Percentiles rank a stretch among this genome's conserved stretches.
Evolutionary conservation across 1,140 invertebrate genomes (phyloP).

Genomic region (Dinothrombium tinctorium): DNA sequence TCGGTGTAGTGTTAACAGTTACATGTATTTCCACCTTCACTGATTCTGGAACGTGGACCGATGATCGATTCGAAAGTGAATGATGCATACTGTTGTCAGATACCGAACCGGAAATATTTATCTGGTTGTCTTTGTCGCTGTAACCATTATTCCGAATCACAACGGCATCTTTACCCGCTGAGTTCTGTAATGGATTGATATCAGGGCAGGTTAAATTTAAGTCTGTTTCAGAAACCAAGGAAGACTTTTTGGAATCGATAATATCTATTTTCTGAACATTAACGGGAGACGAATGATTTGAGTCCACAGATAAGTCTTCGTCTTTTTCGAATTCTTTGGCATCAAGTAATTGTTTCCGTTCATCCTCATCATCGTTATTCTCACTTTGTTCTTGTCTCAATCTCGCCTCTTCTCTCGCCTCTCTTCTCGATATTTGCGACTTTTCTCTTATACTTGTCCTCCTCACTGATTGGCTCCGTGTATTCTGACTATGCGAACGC

Average conservation of each 20-base stretch:
- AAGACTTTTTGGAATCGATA: background rate
- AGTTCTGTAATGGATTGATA: background rate
- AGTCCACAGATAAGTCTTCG: no score
- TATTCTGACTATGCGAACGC: slow-evolving; percentile 20
- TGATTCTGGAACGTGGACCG: slow-evolving; percentile 8
- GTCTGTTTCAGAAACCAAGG: background rate
- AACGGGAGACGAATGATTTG: no score
- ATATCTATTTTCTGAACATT: no score
- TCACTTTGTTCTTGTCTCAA: slow-evolving; percentile 19
- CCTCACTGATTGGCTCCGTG: slow-evolving; percentile 48
- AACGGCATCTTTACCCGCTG: slow-evolving; percentile 4
- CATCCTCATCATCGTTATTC: slow-evolving; percentile 7
- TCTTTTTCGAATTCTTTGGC: no score
- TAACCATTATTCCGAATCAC: slow-evolving; percentile 5
- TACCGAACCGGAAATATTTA: background rate
- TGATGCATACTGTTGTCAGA: background rate
- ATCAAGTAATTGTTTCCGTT: no score
- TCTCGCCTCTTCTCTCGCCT: slow-evolving; percentile 66
- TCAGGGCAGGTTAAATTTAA: background rate
- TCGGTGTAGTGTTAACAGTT: slow-evolving; percentile 23
- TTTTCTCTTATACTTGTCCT: slow-evolving; percentile 84
- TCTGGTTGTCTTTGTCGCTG: background rate
- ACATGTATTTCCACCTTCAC: slow-evolving; percentile 18
- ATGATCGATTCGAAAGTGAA: background rate
- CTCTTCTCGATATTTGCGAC: slow-evolving; percentile 73